phyloP scores from a whole-genome alignment of 2,888 invertebrate species.

The Pyrrhosoma nymphula region DNA sequence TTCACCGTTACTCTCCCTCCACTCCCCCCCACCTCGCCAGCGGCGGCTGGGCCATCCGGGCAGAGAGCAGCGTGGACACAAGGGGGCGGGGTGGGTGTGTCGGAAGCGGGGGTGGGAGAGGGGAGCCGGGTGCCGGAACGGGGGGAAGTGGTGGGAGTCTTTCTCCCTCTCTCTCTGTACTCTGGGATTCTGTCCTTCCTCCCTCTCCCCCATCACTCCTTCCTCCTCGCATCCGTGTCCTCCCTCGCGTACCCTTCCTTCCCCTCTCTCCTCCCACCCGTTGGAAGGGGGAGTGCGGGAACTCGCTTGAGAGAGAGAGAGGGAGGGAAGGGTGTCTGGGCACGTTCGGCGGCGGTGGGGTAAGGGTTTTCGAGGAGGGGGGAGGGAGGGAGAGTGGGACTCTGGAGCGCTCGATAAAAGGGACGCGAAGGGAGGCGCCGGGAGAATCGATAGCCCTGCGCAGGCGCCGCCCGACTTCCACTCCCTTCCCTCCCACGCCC shows the following conservation, averaged over 20 bases:
- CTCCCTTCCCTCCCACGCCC: background rate
- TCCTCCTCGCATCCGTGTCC: background rate
- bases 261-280: background rate
- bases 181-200: background rate
- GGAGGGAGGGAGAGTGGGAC: background rate
- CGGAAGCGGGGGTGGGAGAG: background rate
- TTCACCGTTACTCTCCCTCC: background rate
- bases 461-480: conserved; percentile 22
- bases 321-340: background rate
- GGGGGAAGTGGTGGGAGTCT: background rate
- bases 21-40: background rate
- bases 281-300: background rate
- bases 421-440: conserved; percentile 58
- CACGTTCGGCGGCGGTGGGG: background rate
- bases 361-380: background rate
- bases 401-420: conserved; percentile 63
- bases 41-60: conserved; percentile 38
- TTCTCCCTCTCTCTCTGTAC: background rate
- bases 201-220: background rate
- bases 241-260: background rate
- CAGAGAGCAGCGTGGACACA: background rate
- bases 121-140: background rate
- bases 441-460: conserved; percentile 52
- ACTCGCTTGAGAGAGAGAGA: background rate
- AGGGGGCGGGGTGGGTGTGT: background rate